A percentile compares a stretch with the other conserved stretches of the same genome.
These are phyloP conservation scores for Conger conger DNA, from an alignment of 2,113 vertebrate genomes.

Conservation along the genomic window DNA sequence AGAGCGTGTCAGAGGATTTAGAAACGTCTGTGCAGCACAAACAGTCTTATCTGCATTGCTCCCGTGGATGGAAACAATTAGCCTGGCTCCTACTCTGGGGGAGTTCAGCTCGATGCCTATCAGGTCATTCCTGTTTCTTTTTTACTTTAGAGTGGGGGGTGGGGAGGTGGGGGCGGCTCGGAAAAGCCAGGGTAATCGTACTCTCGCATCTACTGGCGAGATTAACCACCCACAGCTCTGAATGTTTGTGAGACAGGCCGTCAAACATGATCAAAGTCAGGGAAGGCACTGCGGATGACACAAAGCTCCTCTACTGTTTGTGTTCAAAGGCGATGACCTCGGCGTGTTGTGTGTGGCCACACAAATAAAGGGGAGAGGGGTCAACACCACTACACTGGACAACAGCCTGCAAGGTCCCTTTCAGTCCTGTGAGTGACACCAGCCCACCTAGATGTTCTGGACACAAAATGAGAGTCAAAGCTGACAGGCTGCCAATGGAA, in stretches of 20 bases:
- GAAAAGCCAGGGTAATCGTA: conserved; percentile 19
- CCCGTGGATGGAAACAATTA: conserved; percentile 54
- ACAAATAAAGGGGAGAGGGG: no score
- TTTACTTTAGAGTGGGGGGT: conserved; percentile 33
- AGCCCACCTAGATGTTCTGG: neutral
- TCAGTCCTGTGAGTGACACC: no score
- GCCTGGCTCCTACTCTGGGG: conserved; percentile 30
- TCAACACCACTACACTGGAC: no score
- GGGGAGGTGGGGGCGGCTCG: neutral
- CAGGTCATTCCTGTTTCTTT: conserved; percentile 46
- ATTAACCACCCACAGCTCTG: conserved; percentile 21
- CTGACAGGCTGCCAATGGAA: neutral
- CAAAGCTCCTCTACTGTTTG: neutral
- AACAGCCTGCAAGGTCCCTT: neutral
- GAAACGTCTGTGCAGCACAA: conserved; percentile 28
- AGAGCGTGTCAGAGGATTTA: conserved; percentile 21
- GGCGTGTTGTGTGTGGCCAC: neutral
- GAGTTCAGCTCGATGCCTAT: conserved; percentile 43
- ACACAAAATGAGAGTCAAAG: neutral
- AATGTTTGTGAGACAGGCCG: neutral
- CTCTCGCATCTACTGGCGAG: conserved; percentile 16
- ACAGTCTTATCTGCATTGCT: conserved; percentile 35
- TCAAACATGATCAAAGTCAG: neutral
- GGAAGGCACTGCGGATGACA: neutral
- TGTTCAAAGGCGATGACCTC: neutral